A percentile compares a stretch with the other conserved stretches of the same genome.
phyloP scores from a whole-genome alignment of 2,888 invertebrate genomes.

The Branchellion lobata region DNA sequence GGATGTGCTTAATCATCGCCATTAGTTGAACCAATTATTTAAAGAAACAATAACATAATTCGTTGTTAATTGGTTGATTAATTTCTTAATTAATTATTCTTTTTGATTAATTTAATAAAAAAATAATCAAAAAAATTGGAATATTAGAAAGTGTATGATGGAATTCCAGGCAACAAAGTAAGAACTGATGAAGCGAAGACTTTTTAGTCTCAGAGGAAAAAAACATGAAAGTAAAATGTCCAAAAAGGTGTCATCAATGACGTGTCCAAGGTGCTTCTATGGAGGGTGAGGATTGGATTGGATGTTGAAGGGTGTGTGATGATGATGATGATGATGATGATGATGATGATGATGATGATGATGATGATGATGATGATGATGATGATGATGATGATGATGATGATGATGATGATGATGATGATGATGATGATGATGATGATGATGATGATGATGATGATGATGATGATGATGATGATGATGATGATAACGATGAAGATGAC shows the following conservation, averaged over 20 bases:
- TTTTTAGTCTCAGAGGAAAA: too few relatives aligned
- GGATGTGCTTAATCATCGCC: too few relatives aligned
- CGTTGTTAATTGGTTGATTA: too few relatives aligned
- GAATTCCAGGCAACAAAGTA: too few relatives aligned
- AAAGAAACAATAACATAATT: too few relatives aligned
- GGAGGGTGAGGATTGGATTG: background rate
- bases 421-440: constrained; percentile 19
- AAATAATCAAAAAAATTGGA: background rate
- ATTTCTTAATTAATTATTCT: too few relatives aligned
- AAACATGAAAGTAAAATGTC: too few relatives aligned
- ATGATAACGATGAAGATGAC: constrained; percentile 3
- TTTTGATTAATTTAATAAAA: too few relatives aligned
- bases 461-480: constrained; percentile 1
- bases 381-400: constrained; percentile 17
- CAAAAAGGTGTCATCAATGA: too few relatives aligned
- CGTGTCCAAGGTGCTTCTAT: background rate
- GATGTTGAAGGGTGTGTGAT: background rate
- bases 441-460: constrained; percentile 14
- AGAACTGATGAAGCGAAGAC: too few relatives aligned
- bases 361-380: constrained; percentile 20
- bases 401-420: background rate
- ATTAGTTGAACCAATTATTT: too few relatives aligned
- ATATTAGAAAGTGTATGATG: background rate
- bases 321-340: constrained; percentile 31
- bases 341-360: constrained; percentile 12